Base-by-base conservation (phyloP, 2,113 vertebrate species). In the Malurus alboscapulatus region DNA sequence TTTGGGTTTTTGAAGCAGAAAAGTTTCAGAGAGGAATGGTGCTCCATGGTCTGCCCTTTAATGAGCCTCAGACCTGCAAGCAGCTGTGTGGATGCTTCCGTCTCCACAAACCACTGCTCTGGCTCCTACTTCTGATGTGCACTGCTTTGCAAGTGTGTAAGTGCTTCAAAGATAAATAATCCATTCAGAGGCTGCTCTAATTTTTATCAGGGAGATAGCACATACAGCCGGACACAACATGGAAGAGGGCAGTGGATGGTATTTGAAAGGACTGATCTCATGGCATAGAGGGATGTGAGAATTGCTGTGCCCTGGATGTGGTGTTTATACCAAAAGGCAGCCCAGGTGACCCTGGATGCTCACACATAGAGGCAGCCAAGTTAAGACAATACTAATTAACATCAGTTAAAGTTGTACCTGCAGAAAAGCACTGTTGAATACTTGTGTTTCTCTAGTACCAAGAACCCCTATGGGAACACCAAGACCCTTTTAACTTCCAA, bases 21-120 rank as follows among this genome's bases (percentile, higher is more conserved):
- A 38, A 66, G 17, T 40, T 93, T 58, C 5, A 3, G 34, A 53
- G 38, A 19, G 32, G 61, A 51, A 47, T 9, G 13, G 8, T 4
- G 1, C 27, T 59, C n/a, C 38, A 8, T 0, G 0, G 16, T 36
- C 26, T 27, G 5, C 7, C 7, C 1, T 17, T 44, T 9, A 59
- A 34, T 2, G 4, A 73, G 34, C 59, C 22, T 29, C 82, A 53
- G 34, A 61, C 29, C 29, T 30, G 22, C 40, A 14, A 42, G 14
- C 17, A 59, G 34, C 40, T 15, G 4, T 0, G 6, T 5, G 7
- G 40, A 7, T 34, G 25, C 40, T 44, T 26, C n/a, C 2, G 9
- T 2, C 50, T 6, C 29, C 17, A 14, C 17, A 68, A 69, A n/a
- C 4, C 4, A 0, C 2, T 38, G 34, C 38, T 42, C 44, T 15